These are phyloP conservation scores for Eupsilia transversa DNA, from an alignment of 2,888 invertebrate genomes.

Conservation along the genomic window DNA sequence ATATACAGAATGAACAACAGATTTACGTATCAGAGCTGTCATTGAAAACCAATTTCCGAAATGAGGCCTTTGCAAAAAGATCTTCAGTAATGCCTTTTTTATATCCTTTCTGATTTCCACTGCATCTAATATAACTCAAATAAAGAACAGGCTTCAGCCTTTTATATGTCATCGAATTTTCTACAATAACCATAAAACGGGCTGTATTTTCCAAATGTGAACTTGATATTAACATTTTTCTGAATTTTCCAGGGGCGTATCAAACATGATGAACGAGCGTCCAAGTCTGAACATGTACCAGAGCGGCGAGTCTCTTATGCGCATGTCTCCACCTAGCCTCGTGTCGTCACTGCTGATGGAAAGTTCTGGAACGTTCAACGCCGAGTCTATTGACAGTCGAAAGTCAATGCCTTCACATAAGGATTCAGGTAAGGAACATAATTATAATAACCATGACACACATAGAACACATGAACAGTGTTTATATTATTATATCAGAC, in stretches of 20 bases:
- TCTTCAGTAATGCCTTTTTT: not conserved
- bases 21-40: not conserved
- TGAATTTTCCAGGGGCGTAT: conserved; percentile 77
- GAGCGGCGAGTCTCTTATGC: conserved; percentile 86
- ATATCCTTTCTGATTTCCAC: not conserved
- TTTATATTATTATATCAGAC: too few species aligned
- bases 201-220: not conserved
- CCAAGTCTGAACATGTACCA: conserved; percentile 87
- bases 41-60: not conserved
- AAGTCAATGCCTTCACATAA: conserved; percentile 80
- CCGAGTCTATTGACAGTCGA: conserved; percentile 82
- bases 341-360: conserved; percentile 90
- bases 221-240: not conserved
- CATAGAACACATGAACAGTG: too few species aligned
- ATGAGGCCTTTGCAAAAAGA: not conserved
- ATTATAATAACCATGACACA: too few species aligned
- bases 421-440: conserved; percentile 77
- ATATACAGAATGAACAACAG: not conserved
- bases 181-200: not conserved
- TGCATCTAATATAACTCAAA: conserved; percentile 3
- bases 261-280: conserved; percentile 83
- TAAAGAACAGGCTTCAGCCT: conserved; percentile 1
- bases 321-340: conserved; percentile 91
- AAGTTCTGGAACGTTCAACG: conserved; percentile 85
- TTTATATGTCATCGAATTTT: conserved; percentile 8